Percentiles rank a stretch among this genome's conserved stretches.
These are phyloP conservation scores for Muschampia plurimacula DNA, from an alignment of 2,888 invertebrate genomes.

Conservation along the genomic window DNA sequence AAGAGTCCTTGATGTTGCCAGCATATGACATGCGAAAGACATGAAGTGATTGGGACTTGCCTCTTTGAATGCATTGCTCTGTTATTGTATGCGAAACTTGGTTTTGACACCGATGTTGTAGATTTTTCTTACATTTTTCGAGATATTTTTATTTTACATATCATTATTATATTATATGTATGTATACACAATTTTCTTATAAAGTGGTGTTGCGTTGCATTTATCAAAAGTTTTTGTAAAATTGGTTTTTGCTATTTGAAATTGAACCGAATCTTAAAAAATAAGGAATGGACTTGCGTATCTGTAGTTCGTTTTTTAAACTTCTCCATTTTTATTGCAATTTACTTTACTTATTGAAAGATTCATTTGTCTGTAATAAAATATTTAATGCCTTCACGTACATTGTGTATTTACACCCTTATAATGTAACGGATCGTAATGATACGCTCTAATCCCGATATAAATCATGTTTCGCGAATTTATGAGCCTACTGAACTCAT, in stretches of 20 bases:
- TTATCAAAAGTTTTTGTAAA: too few relatives aligned
- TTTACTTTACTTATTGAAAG: too few relatives aligned
- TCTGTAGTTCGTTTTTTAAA: too few relatives aligned
- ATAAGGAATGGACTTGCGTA: too few relatives aligned
- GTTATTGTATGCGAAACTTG: conserved; percentile 29
- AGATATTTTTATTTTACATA: not conserved
- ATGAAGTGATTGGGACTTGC: conserved; percentile 67
- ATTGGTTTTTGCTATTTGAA: too few relatives aligned
- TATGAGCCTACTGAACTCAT: conserved; percentile 22
- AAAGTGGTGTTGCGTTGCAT: too few relatives aligned
- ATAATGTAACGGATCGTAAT: conserved; percentile 17
- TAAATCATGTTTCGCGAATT: conserved; percentile 27
- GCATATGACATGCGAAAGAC: conserved; percentile 72
- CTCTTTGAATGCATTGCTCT: conserved; percentile 24
- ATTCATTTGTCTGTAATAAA: not conserved
- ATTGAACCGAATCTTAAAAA: too few relatives aligned
- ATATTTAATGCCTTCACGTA: not conserved
- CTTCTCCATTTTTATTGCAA: too few relatives aligned
- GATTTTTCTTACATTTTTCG: not conserved
- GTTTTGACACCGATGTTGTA: conserved; percentile 33
- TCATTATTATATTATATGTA: too few relatives aligned
- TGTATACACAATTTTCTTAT: too few relatives aligned
- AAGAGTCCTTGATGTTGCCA: conserved; percentile 74
- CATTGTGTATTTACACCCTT: not conserved
- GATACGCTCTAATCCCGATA: conserved; percentile 24